These are phyloP conservation scores for Pygoscelis antarcticus DNA, from an alignment of 2,113 vertebrate genomes.

Conservation along the genomic window DNA sequence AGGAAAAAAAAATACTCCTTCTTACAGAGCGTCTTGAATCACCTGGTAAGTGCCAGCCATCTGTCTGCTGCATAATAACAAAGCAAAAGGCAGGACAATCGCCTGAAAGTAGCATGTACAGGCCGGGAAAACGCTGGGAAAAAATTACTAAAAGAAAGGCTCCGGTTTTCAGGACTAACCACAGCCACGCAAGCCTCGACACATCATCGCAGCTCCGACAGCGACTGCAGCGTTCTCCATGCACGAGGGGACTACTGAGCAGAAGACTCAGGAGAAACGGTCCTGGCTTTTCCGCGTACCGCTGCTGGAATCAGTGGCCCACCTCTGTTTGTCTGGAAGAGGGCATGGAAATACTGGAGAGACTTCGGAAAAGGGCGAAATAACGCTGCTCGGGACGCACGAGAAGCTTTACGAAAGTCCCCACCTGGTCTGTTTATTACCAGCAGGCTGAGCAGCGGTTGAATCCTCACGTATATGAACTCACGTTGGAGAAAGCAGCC, in stretches of 20 bases:
- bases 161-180: background rate
- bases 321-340: background rate
- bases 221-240: too few species aligned
- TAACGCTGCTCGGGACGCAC: background rate
- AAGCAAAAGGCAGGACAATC: background rate
- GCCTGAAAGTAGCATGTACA: background rate
- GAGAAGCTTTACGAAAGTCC: background rate
- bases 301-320: background rate
- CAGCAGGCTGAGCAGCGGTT: background rate
- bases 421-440: background rate
- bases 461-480: background rate
- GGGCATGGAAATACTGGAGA: background rate
- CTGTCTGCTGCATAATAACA: background rate
- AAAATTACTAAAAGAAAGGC: background rate
- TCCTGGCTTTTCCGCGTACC: background rate
- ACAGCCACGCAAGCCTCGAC: background rate
- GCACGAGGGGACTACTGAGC: rapidly evolving
- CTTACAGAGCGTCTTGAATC: background rate
- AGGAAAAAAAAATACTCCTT: background rate
- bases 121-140: background rate
- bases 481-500: background rate
- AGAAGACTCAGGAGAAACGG: background rate
- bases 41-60: background rate
- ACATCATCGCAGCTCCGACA: too few species aligned
- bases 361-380: background rate